Evolutionary conservation across 2,888 invertebrate species (phyloP).

Genomic region (Lapara coniferarum): DNA sequence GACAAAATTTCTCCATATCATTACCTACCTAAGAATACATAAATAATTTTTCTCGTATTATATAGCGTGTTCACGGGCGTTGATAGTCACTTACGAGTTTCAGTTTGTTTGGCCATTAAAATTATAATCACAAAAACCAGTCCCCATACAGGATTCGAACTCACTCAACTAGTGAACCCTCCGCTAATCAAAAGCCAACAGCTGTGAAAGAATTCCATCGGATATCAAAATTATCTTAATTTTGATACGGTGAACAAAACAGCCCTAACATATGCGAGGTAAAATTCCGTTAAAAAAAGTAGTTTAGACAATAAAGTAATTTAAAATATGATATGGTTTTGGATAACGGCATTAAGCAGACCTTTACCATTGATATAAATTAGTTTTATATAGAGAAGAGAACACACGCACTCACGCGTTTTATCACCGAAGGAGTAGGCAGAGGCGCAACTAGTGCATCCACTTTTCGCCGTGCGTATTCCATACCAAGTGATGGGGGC

Average conservation of each 20-base stretch:
- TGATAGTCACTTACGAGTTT: too few relatives aligned
- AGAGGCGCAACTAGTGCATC: too few relatives aligned
- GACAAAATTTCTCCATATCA: too few relatives aligned
- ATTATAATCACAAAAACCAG: neutral
- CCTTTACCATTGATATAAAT: too few relatives aligned
- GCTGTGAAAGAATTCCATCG: slow-evolving; percentile 13
- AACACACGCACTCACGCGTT: too few relatives aligned
- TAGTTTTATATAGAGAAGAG: too few relatives aligned
- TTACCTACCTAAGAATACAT: too few relatives aligned
- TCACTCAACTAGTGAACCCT: neutral
- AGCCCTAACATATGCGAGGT: slow-evolving; percentile 24
- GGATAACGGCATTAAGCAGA: neutral
- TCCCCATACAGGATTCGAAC: neutral
- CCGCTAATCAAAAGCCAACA: slow-evolving; percentile 7
- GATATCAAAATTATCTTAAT: slow-evolving; percentile 22
- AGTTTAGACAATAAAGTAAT: neutral
- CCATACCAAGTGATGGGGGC: too few relatives aligned
- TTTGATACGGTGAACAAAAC: slow-evolving; percentile 17
- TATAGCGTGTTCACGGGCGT: too few relatives aligned
- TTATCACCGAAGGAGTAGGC: too few relatives aligned
- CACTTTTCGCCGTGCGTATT: too few relatives aligned
- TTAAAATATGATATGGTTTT: neutral
- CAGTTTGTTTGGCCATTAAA: neutral
- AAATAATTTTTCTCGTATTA: too few relatives aligned
- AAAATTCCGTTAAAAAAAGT: slow-evolving; percentile 37